Base-by-base conservation (phyloP, 2,888 invertebrate species). In the Megaustenia siamemsis region DNA sequence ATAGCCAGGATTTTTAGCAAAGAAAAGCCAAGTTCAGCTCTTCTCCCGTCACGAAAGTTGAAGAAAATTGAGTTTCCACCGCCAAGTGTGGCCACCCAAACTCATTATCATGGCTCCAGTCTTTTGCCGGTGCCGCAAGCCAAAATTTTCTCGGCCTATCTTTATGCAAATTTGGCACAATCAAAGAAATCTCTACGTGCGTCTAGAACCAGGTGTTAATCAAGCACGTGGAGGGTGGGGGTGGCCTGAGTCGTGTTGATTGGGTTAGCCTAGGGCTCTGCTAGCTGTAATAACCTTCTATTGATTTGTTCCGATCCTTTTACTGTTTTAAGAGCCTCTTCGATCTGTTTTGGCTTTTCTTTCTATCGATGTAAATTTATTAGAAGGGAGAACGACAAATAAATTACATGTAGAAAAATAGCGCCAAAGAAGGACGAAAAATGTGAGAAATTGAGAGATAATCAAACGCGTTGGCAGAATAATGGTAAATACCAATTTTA, bases 81-180 rank as follows among this genome's bases (percentile, higher is more conserved):
- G 38, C 69, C 66, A 35, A 49, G 79, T 68, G 32, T 79, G 68
- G 63, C 45, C 69, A 45, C 56, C 35, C 71, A 69, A 80, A 32
- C 53, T 73, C 49, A 60, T 71, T 60, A 71, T 35, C 45, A 43
- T 82, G 40, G 49, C 32, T 60, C 28, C 28, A 45, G 56, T 35
- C 53, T 73, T 45, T 24, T 35, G 18, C 53, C 18, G 38, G 10
- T 24, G 35, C 43, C 80, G 45, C 69, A 15, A 40, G 40, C 78
- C 63, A 28, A 78, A 66, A 40, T 35, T 73, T 32, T 43, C 63
- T 78, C n/a, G 66, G 78, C 78, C 78, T 63, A 78, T 78, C 78
- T 78, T 78, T 78, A 78, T 78, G 78, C 78, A 78, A 78, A 78
- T 78, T 63, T 78, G 78, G 28, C 45, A 78, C 78, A 78, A 78